Base-by-base conservation (phyloP, 2,888 invertebrate genomes). In the Lepidocyrtoides sp. region DNA sequence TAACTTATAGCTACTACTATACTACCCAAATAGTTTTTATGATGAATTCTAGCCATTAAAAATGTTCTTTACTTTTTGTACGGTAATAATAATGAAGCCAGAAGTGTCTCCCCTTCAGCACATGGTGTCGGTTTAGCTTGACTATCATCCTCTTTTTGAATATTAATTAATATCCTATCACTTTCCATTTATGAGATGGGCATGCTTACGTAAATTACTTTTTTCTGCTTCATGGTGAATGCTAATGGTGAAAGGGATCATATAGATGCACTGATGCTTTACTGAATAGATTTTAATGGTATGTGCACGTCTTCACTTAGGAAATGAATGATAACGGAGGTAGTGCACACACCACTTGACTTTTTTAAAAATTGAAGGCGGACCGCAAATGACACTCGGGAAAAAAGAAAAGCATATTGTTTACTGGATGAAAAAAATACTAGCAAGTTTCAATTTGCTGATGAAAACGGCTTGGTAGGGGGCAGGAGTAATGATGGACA, bases 391-490 rank as follows among this genome's bases (percentile, higher is more conserved):
- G 36, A 69, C 66, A 36, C n/a, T n/a, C 17, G 1, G 23, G 1
- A 48, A 7, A 23, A 63, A 2, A 12, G 8, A 26, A 29, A 26
- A 29, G 29, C 23, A 63, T 2, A 63, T 14, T n/a, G n/a, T n/a
- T 51, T 14, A n/a, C 51, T 63, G 29, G n/a, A 1, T 17, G 44
- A 17, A 44, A 72, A 44, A 60, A 3, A 12, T n/a, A 12, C 0
- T 75, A 48, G 10, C n/a, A 48, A 75, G 48, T 75, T 75, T 87
- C 87, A 87, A 79, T 87, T 87, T 87, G 66, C 79, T 87, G 87
- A 87, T 87, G 87, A 87, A 79, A 87, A 17, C 51, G 26, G 36
- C 48, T 60, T 79, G 66, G 79, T 44, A 12, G 44, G 48, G 48
- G 72, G 41, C 36, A 41, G 41, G 20, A 41, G 57, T 44, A 60